Percentiles rank a stretch among this genome's conserved stretches.
phyloP scores from a whole-genome alignment of 1,140 invertebrate genomes.

The Lethrus apterus region DNA sequence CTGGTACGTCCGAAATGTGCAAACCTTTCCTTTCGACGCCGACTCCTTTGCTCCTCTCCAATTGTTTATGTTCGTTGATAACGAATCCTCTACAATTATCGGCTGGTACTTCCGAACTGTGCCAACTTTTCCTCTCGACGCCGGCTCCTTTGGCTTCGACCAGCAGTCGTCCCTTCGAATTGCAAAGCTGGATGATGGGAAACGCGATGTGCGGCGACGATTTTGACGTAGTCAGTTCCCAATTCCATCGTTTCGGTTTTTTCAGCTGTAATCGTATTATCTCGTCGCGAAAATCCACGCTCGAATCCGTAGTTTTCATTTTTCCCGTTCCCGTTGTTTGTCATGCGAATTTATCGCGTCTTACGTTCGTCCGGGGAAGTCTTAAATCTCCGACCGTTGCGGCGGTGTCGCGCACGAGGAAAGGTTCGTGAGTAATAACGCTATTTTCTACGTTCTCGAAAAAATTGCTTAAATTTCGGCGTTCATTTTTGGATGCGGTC shows the following conservation, averaged over 20 bases:
- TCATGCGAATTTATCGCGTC: no score
- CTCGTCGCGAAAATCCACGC: slow-evolving; percentile 18
- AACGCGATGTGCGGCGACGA: slow-evolving; percentile 45
- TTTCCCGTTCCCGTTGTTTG: no score
- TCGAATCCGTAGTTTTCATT: not conserved
- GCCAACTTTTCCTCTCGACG: slow-evolving; percentile 27
- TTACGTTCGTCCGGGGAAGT: no score
- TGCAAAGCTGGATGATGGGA: slow-evolving; percentile 44
- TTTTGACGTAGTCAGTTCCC: slow-evolving; percentile 47
- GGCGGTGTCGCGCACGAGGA: no score
- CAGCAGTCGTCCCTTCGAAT: slow-evolving; percentile 42
- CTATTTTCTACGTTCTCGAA: no score
- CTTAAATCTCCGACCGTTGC: no score
- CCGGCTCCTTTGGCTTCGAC: slow-evolving; percentile 39
- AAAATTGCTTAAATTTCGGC: no score
- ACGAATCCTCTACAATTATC: not conserved
- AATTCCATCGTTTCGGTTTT: slow-evolving; percentile 47
- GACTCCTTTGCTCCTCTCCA: not conserved
- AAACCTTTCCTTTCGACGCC: not conserved
- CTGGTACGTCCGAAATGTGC: not conserved
- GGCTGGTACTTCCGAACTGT: slow-evolving; percentile 18
- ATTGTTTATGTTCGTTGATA: not conserved
- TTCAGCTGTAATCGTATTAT: slow-evolving; percentile 41
- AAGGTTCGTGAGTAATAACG: no score
- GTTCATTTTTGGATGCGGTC: no score